Evolutionary conservation across 2,888 invertebrate genomes (phyloP).

Genomic region (Eupeodes latifasciatus): DNA sequence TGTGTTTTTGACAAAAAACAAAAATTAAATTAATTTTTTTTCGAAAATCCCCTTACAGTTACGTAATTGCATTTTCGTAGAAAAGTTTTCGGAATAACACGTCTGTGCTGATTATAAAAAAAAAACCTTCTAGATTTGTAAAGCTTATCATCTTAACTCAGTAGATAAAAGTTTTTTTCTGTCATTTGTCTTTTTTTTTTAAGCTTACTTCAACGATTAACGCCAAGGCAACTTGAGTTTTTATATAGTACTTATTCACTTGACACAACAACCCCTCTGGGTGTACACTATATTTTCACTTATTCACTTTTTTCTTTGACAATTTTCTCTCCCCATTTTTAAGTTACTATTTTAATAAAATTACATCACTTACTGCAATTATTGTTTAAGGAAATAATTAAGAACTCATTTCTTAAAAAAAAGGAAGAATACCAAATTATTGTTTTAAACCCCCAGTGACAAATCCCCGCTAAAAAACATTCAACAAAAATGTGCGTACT

Average conservation of each 20-base stretch:
- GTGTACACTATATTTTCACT: neutral
- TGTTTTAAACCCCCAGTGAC: slow-evolving; percentile 25
- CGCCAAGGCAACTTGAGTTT: too few species aligned
- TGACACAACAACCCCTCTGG: neutral
- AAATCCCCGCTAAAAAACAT: slow-evolving; percentile 51
- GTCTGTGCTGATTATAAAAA: too few species aligned
- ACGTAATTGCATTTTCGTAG: too few species aligned
- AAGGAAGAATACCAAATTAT: slow-evolving; percentile 13
- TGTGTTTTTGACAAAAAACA: too few species aligned
- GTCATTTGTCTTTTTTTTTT: too few species aligned
- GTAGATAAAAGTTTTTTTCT: too few species aligned
- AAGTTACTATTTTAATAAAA: slow-evolving; percentile 8
- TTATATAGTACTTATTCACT: neutral
- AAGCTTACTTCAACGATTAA: too few species aligned
- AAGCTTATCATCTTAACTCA: too few species aligned
- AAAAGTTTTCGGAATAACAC: too few species aligned
- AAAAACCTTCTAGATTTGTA: too few species aligned
- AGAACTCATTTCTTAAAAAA: slow-evolving; percentile 1
- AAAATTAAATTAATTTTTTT: too few species aligned
- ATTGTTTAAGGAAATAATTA: slow-evolving; percentile 16
- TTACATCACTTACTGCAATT: slow-evolving; percentile 30
- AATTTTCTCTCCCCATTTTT: neutral
- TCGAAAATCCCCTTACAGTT: too few species aligned
- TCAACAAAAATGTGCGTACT: slow-evolving; percentile 58
- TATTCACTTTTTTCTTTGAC: neutral